phyloP scores from a whole-genome alignment of 2,888 invertebrate species.

The Netelia melanura region DNA sequence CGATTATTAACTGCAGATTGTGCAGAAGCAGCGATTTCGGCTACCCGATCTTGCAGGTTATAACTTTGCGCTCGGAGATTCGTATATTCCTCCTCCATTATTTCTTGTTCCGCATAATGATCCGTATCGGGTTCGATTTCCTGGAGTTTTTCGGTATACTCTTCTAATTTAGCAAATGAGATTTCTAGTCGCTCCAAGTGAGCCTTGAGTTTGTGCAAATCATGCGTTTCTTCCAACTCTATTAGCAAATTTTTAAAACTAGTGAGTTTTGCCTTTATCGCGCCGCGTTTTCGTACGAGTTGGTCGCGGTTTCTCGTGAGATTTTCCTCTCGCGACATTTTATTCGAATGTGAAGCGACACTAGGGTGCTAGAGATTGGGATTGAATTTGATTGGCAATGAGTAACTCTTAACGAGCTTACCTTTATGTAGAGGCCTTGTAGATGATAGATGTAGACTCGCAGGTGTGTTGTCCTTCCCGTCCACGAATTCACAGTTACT shows the following conservation, averaged over 20 bases:
- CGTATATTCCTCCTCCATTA: constrained; percentile 2
- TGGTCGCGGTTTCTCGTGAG: background rate
- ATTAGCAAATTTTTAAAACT: background rate
- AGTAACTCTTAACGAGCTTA: no score
- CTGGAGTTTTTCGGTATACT: constrained; percentile 2
- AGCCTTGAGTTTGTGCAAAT: background rate
- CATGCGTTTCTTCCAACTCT: background rate
- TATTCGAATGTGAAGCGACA: no score
- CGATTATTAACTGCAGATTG: background rate
- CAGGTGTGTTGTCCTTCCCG: no score
- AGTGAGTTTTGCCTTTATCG: constrained; percentile 8
- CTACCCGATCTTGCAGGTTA: background rate
- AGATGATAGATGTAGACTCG: no score
- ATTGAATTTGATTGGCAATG: no score
- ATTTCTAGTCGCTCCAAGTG: constrained; percentile 15
- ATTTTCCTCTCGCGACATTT: no score
- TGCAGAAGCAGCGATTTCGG: background rate
- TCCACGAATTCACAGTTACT: no score
- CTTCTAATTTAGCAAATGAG: background rate
- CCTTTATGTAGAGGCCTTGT: no score
- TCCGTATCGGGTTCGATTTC: constrained; percentile 5
- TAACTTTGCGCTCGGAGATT: background rate
- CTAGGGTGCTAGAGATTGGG: no score
- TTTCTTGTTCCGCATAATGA: background rate
- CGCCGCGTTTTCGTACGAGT: constrained; percentile 26